A percentile compares a stretch with the other conserved stretches of the same genome.
Conservation (phyloP, 2,888 invertebrate genomes). For the Syritta pipiens region DNA sequence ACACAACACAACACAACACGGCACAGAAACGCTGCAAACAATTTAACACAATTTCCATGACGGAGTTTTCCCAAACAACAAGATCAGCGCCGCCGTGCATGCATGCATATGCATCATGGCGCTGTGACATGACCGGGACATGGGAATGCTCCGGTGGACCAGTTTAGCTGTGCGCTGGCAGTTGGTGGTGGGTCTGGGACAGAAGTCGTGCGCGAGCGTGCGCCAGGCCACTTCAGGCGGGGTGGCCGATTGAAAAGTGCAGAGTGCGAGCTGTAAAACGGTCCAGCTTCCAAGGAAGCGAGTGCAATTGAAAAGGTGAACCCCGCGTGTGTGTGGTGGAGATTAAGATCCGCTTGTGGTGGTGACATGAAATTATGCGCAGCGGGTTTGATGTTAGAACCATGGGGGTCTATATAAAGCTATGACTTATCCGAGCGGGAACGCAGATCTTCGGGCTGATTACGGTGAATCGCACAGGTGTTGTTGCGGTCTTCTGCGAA, state of each 20-base stretch:
- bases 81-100: conserved; percentile 21
- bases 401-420: conserved; percentile 34
- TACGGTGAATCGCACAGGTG: no score
- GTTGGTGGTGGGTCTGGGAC: conserved; percentile 16
- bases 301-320: conserved; percentile 42
- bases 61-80: conserved; percentile 62
- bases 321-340: neutral
- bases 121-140: conserved; percentile 49
- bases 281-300: conserved; percentile 42
- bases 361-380: conserved; percentile 17
- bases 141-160: conserved; percentile 48
- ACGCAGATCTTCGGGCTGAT: conserved; percentile 22
- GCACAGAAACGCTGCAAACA: no score
- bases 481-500: no score
- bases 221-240: conserved; percentile 41
- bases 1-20: no score
- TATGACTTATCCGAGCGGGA: conserved; percentile 3
- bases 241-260: conserved; percentile 25
- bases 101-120: conserved; percentile 46
- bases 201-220: conserved; percentile 55
- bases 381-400: neutral
- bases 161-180: conserved; percentile 49
- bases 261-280: conserved; percentile 4
- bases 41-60: conserved; percentile 60
- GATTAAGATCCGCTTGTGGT: conserved; percentile 36